A percentile compares a stretch with the other conserved stretches of the same genome.
Evolutionary conservation across 2,797 vertebrate species (phyloP).

Genomic region (Gambelia wislizenii): DNA sequence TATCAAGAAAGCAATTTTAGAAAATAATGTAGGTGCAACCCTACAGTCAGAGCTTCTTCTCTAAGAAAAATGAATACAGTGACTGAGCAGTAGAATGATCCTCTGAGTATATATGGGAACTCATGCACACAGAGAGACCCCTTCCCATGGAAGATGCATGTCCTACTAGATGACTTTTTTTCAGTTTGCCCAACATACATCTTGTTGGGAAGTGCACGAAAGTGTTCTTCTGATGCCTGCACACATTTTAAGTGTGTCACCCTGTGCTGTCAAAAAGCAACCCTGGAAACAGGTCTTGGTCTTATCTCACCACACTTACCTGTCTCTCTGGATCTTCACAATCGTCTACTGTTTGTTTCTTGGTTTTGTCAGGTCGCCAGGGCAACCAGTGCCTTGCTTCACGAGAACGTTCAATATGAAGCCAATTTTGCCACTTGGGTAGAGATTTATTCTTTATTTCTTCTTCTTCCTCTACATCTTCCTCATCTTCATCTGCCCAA

Average conservation of each 20-base stretch:
- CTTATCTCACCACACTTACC: slow-evolving; percentile 73
- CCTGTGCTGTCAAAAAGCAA: background rate
- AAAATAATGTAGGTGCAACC: background rate
- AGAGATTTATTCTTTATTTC: slow-evolving; percentile 89
- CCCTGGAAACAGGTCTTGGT: background rate
- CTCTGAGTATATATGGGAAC: background rate
- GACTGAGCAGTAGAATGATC: too few relatives aligned
- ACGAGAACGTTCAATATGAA: slow-evolving; percentile 87
- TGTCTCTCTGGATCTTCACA: slow-evolving; percentile 98
- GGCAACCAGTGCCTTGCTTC: slow-evolving; percentile 92
- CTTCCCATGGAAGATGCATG: background rate
- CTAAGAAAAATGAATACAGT: too few relatives aligned
- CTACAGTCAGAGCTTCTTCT: background rate
- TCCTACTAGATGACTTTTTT: background rate
- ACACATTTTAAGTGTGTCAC: background rate
- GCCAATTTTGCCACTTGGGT: slow-evolving; percentile 89
- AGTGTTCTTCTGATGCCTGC: background rate
- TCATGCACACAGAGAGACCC: rapidly evolving
- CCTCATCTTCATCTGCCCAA: slow-evolving; percentile 83
- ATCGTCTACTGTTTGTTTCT: slow-evolving; percentile 91
- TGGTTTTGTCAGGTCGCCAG: slow-evolving; percentile 93
- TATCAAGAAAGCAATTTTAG: background rate
- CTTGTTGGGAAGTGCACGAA: background rate
- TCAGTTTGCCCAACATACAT: background rate
- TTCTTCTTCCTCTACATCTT: slow-evolving; percentile 85